phyloP scores from a whole-genome alignment of 2,797 vertebrate genomes.

The Cryptoprocta ferox region DNA sequence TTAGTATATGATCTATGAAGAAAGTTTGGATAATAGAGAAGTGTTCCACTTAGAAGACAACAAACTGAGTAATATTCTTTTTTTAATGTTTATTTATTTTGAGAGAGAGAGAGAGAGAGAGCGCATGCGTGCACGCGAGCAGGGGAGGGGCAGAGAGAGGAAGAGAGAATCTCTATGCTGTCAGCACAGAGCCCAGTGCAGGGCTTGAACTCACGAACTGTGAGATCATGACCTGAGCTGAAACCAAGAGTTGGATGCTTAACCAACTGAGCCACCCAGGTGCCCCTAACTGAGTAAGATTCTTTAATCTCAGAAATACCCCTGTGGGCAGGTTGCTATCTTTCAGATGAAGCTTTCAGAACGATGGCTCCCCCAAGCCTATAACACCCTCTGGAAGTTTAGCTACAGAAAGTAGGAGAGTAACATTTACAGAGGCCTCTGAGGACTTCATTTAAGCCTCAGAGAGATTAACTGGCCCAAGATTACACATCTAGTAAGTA shows the following conservation, averaged over 20 bases:
- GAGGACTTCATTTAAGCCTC: not conserved
- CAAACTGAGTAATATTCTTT: not conserved
- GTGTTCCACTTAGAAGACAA: slow-evolving; percentile 8
- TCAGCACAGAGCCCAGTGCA: no score
- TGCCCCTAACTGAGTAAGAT: not conserved
- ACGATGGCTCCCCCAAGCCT: not conserved
- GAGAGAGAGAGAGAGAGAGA: no score
- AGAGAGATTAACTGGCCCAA: not conserved
- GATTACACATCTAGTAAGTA: not conserved
- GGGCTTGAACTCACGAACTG: no score
- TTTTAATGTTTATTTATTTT: no score
- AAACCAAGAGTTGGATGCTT: no score
- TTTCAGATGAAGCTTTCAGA: not conserved
- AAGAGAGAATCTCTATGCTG: no score
- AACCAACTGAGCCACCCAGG: no score
- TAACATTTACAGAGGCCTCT: not conserved
- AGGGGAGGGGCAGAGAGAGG: no score
- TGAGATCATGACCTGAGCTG: no score
- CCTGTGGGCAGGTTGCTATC: not conserved
- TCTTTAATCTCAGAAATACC: not conserved
- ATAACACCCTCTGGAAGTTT: not conserved
- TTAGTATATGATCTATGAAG: not conserved
- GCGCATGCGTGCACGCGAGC: no score
- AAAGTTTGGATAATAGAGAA: not conserved
- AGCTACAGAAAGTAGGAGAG: not conserved